Conservation (phyloP, 1,140 invertebrate species). For the Atta texana region DNA sequence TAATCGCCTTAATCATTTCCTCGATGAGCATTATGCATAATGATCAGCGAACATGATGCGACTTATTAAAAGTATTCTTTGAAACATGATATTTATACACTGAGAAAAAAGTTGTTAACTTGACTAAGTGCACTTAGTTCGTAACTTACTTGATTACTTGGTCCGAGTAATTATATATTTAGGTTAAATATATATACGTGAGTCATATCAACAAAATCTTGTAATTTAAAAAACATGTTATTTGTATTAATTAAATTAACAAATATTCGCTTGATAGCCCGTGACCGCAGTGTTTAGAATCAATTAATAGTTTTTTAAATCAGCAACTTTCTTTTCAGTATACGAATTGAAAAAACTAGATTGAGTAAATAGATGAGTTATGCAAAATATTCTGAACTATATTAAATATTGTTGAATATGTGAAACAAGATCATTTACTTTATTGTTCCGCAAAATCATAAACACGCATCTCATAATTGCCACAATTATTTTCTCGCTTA, state of each 20-base stretch:
- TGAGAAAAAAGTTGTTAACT: no score
- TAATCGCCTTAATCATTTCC: slow-evolving; percentile 23
- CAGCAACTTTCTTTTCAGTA: neutral
- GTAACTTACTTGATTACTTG: no score
- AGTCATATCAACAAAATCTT: no score
- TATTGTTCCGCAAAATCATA: neutral
- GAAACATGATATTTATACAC: neutral
- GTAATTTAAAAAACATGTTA: no score
- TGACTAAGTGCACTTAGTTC: no score
- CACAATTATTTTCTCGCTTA: neutral
- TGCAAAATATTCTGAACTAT: neutral
- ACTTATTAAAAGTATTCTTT: neutral
- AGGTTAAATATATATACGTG: no score
- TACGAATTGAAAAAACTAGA: neutral
- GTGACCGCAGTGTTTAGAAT: no score
- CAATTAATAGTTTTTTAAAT: no score
- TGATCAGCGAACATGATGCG: neutral
- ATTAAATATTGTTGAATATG: neutral
- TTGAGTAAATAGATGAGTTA: neutral
- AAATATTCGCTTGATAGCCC: no score
- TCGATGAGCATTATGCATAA: neutral
- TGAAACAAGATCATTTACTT: neutral
- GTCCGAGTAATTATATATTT: no score
- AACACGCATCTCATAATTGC: neutral
- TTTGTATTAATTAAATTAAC: no score